Conservation (phyloP, 1,140 invertebrate genomes). For the Ceratina calcarata region DNA sequence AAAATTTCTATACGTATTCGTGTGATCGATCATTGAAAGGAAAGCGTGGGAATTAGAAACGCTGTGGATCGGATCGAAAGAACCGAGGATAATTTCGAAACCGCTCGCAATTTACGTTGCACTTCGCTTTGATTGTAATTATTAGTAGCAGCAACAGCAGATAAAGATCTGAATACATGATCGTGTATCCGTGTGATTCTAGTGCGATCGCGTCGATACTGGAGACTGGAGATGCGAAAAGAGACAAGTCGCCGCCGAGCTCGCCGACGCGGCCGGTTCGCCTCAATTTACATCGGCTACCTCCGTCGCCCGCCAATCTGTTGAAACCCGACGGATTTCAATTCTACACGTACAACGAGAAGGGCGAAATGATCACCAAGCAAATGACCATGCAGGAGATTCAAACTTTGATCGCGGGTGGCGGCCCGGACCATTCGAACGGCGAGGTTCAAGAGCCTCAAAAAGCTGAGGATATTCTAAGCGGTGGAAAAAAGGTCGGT, state of each 20-base stretch:
- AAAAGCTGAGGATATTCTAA: constrained; percentile 66
- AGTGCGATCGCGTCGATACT: neutral
- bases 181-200: neutral
- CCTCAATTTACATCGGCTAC: constrained; percentile 44
- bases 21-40: neutral
- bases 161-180: no score
- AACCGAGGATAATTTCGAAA: neutral
- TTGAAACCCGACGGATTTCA: constrained; percentile 90
- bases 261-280: no score
- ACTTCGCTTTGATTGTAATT: no score
- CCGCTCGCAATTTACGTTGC: neutral
- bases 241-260: neutral
- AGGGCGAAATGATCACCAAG: constrained; percentile 88
- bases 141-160: neutral
- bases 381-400: constrained; percentile 92
- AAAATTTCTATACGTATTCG: no score
- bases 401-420: constrained; percentile 89
- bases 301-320: constrained; percentile 87
- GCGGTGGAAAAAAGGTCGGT: constrained; percentile 66
- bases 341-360: constrained; percentile 91
- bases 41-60: neutral
- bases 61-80: neutral
- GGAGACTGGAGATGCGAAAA: neutral
- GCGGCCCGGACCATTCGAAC: constrained; percentile 82
- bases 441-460: constrained; percentile 72